Evolutionary conservation across 2,888 invertebrate species (phyloP).

Genomic region (Zaprionus bogoriensis): DNA sequence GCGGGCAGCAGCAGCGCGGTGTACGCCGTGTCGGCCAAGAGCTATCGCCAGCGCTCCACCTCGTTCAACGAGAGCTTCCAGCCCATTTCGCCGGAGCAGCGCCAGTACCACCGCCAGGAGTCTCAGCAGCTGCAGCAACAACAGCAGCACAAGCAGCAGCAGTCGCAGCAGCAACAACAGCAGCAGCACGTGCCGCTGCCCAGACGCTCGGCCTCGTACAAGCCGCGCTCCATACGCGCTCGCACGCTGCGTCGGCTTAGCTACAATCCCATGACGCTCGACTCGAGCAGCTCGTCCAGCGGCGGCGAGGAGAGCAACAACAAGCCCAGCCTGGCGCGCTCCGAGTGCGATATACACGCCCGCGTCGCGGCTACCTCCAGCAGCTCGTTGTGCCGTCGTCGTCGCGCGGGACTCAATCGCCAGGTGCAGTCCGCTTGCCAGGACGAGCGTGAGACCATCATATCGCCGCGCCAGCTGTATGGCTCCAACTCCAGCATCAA

Average conservation of each 20-base stretch:
- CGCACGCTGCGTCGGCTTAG: conserved; percentile 84
- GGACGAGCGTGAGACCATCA: conserved; percentile 73
- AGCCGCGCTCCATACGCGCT: conserved; percentile 84
- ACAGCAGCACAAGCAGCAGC: conserved; percentile 18
- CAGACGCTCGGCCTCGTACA: conserved; percentile 71
- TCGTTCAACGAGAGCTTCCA: conserved; percentile 84
- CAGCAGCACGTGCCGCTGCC: conserved; percentile 44
- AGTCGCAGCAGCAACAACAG: conserved; percentile 19
- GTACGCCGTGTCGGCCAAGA: conserved; percentile 62
- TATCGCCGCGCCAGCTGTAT: conserved; percentile 80
- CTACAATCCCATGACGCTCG: conserved; percentile 85
- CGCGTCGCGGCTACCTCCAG: conserved; percentile 67
- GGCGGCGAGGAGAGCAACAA: conserved; percentile 83
- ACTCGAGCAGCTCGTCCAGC: conserved; percentile 84
- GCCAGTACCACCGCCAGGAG: conserved; percentile 35
- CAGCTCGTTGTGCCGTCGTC: conserved; percentile 69
- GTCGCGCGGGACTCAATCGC: conserved; percentile 79
- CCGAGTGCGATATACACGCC: conserved; percentile 84
- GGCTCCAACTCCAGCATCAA: conserved; percentile 83
- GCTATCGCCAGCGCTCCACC: conserved; percentile 83
- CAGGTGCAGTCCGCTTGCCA: conserved; percentile 77
- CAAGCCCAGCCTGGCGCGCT: conserved; percentile 84
- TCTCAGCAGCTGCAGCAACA: conserved; percentile 41
- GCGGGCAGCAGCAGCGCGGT: conserved; percentile 79
- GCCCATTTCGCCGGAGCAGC: conserved; percentile 75